Base-by-base conservation (phyloP, 2,888 invertebrate genomes). In the Lamellibrachia columna region DNA sequence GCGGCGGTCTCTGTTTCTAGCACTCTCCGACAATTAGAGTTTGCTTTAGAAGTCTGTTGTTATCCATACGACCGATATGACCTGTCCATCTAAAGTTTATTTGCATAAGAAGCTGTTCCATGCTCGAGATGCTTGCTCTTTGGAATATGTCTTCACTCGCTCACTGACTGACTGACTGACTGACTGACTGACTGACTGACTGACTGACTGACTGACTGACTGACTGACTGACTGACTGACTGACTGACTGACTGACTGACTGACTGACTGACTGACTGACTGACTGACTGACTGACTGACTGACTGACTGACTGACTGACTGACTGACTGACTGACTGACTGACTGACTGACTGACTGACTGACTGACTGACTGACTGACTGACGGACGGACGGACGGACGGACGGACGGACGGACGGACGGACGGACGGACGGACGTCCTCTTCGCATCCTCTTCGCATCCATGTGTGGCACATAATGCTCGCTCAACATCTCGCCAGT, bases 131-230 rank as follows among this genome's bases (percentile, higher is more conserved):
- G 40, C 40, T 40, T 40, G 40, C 40, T 40, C 40, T 40, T 40
- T 40, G 40, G 40, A 40, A 40, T 40, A 40, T 40, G 40, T 40
- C 40, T 40, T 40, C 52, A 92, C 52, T 22, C 1, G 90, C 92
- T 22, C 8, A 90, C 92, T 75, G 90, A 92, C 92, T 22, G 52
- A 92, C 75, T 75, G 90, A 92, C 92, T 22, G 40, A 92, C 92
- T 52, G 90, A 92, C 92, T 11, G 40, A 92, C 92, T 75, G 90
- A 92, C 92, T 22, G 40, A 92, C 92, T 7, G 75, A 55, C n/a
- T 28, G 75, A 92, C 92, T 7, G 28, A 58, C 75, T 58, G 28
- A 92, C 92, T n/a, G 28, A 92, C 92, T 58, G 75, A 92, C 92
- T 11, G 40, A 92, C 92, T 75, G 90, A 92, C 92, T 28, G 90